Evolutionary conservation across 1,140 invertebrate genomes (phyloP).

Genomic region (Microplitis demolitor): DNA sequence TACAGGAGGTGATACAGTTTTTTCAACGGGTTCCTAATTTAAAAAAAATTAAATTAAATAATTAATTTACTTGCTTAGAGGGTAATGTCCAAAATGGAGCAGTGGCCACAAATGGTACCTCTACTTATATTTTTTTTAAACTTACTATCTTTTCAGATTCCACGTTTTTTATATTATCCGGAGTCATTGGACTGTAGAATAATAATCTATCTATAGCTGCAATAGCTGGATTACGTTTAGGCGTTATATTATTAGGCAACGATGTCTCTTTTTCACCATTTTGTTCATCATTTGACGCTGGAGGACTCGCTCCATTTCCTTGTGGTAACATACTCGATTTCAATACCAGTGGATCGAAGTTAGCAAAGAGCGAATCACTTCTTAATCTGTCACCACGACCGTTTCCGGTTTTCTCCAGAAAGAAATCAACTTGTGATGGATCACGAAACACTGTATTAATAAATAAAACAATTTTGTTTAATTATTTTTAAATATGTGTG

Average conservation of each 20-base stretch:
- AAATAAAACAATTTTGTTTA: too few relatives aligned
- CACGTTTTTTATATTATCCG: conserved; percentile 19
- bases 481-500: too few relatives aligned
- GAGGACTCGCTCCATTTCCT: conserved; percentile 37
- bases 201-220: conserved; percentile 59
- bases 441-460: conserved; percentile 52
- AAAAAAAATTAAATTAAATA: conserved; percentile 19
- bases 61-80: not conserved
- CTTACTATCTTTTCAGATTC: conserved; percentile 36
- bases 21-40: conserved; percentile 40
- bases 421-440: conserved; percentile 51
- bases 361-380: conserved; percentile 65
- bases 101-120: too few relatives aligned
- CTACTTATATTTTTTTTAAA: not conserved
- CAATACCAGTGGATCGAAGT: conserved; percentile 66
- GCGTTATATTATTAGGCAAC: conserved; percentile 36
- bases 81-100: not conserved
- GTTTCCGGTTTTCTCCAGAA: conserved; percentile 40
- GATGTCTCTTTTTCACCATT: conserved; percentile 43
- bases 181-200: conserved; percentile 48
- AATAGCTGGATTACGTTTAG: conserved; percentile 51
- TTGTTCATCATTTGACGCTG: conserved; percentile 37
- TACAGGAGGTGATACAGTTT: conserved; percentile 35
- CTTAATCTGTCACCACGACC: conserved; percentile 51
- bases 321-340: conserved; percentile 57